phyloP scores from a whole-genome alignment of 1,140 invertebrate species.

The Solen grandis region DNA sequence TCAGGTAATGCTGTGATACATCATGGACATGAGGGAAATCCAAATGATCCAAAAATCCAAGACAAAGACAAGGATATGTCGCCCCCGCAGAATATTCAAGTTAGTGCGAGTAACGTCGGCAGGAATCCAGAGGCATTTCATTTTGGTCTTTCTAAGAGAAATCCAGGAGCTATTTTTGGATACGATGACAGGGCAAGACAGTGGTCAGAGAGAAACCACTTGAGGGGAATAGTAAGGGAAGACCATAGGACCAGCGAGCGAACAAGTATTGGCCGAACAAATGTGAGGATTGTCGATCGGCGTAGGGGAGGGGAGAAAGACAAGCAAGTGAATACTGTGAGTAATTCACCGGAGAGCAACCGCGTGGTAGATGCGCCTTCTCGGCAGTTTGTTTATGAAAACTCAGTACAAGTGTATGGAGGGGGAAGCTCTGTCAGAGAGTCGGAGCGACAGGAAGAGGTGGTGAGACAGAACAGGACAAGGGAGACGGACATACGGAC shows the following conservation, averaged over 20 bases:
- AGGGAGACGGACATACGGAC: neutral
- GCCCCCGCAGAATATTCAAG: neutral
- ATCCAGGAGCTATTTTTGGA: too few species aligned
- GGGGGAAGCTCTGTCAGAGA: constrained; percentile 15
- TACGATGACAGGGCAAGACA: too few species aligned
- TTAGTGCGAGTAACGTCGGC: constrained; percentile 14
- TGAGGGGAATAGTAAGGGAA: neutral
- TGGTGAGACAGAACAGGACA: too few species aligned
- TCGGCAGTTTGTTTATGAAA: constrained; percentile 38
- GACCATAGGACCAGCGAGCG: neutral
- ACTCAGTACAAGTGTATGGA: constrained; percentile 26
- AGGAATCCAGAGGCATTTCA: too few species aligned
- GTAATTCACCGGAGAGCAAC: too few species aligned
- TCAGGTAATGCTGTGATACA: too few species aligned
- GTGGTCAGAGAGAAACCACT: neutral
- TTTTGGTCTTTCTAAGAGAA: too few species aligned
- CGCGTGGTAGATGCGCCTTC: too few species aligned
- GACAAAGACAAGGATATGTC: neutral
- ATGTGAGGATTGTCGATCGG: constrained; percentile 36
- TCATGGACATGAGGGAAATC: too few species aligned
- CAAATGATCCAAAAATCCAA: too few species aligned
- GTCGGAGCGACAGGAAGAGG: neutral
- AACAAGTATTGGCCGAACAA: constrained; percentile 20
- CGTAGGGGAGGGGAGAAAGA: too few species aligned
- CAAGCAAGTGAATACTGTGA: neutral